Conservation (phyloP, 2,888 invertebrate species). For the Cetonia aurata region DNA sequence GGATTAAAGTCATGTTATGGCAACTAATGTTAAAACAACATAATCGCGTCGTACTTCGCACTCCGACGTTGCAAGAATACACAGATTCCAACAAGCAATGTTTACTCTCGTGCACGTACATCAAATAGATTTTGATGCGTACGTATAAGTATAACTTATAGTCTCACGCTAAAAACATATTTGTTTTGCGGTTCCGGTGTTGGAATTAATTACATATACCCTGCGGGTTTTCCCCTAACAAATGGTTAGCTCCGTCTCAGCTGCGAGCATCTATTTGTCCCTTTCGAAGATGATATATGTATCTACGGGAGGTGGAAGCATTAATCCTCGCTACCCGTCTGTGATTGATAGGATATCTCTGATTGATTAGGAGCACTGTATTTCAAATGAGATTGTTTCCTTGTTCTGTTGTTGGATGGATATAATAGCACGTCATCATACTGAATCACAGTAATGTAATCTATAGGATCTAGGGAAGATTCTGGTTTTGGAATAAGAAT, state of each 20-base stretch:
- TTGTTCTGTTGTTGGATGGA: background rate
- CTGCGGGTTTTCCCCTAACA: background rate
- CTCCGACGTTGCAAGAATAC: no score
- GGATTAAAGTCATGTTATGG: no score
- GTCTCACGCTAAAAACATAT: background rate
- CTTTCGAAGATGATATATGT: conserved; percentile 30
- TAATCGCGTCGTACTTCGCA: no score
- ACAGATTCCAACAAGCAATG: background rate
- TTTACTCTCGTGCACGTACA: conserved; percentile 2
- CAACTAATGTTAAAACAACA: no score
- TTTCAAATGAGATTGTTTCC: conserved; percentile 3
- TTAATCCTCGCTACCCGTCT: background rate
- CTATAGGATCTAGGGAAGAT: background rate
- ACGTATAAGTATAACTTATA: no score
- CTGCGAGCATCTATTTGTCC: conserved; percentile 20
- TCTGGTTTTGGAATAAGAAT: no score
- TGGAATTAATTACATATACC: conserved; percentile 5
- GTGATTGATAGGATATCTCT: conserved; percentile 20
- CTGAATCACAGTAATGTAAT: background rate
- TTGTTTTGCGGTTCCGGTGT: conserved; percentile 12
- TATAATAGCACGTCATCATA: conserved; percentile 6
- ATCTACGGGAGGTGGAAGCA: background rate
- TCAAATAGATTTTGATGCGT: no score
- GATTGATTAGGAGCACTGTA: conserved; percentile 20
- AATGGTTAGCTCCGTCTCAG: conserved; percentile 1